These are phyloP conservation scores for Operophtera brumata DNA, from an alignment of 2,888 invertebrate genomes.

Conservation along the genomic window DNA sequence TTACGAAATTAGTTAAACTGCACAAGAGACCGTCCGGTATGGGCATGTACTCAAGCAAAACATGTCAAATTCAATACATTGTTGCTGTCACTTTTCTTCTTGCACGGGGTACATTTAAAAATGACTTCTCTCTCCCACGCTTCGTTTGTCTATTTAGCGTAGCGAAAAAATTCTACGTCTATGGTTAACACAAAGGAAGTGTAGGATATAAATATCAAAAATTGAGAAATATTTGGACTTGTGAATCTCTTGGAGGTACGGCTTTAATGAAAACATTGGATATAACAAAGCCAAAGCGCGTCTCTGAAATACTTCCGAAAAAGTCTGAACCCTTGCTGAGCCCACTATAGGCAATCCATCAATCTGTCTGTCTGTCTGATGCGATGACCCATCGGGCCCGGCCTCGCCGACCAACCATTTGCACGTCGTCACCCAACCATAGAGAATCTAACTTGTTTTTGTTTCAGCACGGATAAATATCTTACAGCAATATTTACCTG, in stretches of 20 bases:
- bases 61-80: too few relatives aligned
- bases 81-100: too few relatives aligned
- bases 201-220: too few relatives aligned
- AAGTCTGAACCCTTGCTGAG: constrained; percentile 19
- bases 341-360: constrained; percentile 47
- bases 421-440: constrained; percentile 10
- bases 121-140: too few relatives aligned
- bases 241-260: background rate
- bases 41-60: too few relatives aligned
- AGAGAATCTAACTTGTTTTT: constrained; percentile 19
- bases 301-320: constrained; percentile 10
- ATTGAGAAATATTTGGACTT: background rate
- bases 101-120: too few relatives aligned
- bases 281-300: background rate
- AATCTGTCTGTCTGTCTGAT: constrained; percentile 52
- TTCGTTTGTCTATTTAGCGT: too few relatives aligned
- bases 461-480: constrained; percentile 18
- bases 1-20: too few relatives aligned
- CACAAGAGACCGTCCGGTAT: too few relatives aligned
- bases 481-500: constrained; percentile 12
- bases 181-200: too few relatives aligned
- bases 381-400: constrained; percentile 44
- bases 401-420: constrained; percentile 26
- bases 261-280: background rate
- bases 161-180: too few relatives aligned